phyloP scores from a whole-genome alignment of 2,113 vertebrate species.

The Cyprinodon brontotheroides region DNA sequence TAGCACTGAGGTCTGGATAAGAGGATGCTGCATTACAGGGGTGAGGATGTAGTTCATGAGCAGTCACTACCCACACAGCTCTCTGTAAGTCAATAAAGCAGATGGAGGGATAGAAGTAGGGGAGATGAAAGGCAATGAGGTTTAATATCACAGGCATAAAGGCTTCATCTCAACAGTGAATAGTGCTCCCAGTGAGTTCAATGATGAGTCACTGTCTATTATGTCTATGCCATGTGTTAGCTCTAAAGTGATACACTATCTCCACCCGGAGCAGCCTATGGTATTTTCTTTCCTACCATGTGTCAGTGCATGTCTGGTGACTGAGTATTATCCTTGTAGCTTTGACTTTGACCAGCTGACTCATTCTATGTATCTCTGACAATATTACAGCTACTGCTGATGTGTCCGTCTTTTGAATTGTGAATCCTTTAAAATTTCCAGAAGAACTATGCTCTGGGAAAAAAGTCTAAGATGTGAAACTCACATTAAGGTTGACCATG shows the following conservation, averaged over 20 bases:
- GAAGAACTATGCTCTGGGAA: not conserved
- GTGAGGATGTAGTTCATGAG: slow-evolving; percentile 1
- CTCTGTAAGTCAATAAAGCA: slow-evolving; percentile 22
- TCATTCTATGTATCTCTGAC: slow-evolving; percentile 35
- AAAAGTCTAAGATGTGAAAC: not conserved
- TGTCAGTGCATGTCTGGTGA: slow-evolving; percentile 56
- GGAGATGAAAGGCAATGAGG: slow-evolving; percentile 3
- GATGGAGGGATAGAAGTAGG: slow-evolving; percentile 23
- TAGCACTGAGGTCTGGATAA: slow-evolving; percentile 19
- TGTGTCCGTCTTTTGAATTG: slow-evolving; percentile 9
- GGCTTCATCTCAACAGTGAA: slow-evolving; percentile 20
- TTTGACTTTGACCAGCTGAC: slow-evolving; percentile 32
- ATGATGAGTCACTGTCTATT: slow-evolving; percentile 56
- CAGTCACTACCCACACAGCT: slow-evolving; percentile 26
- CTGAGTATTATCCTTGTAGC: slow-evolving; percentile 8
- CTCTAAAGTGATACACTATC: slow-evolving; percentile 22
- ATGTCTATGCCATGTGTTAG: slow-evolving; percentile 47
- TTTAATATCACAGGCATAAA: slow-evolving; percentile 17
- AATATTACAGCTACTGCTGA: slow-evolving; percentile 15
- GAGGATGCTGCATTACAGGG: slow-evolving; percentile 25
- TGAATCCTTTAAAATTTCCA: not conserved
- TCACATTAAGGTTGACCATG: too few species aligned
- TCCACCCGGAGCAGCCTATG: slow-evolving; percentile 21
- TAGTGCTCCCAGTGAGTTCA: slow-evolving; percentile 11
- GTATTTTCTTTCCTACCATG: slow-evolving; percentile 44